Conservation (phyloP, 2,888 invertebrate genomes). For the Cybosia mesomella region DNA sequence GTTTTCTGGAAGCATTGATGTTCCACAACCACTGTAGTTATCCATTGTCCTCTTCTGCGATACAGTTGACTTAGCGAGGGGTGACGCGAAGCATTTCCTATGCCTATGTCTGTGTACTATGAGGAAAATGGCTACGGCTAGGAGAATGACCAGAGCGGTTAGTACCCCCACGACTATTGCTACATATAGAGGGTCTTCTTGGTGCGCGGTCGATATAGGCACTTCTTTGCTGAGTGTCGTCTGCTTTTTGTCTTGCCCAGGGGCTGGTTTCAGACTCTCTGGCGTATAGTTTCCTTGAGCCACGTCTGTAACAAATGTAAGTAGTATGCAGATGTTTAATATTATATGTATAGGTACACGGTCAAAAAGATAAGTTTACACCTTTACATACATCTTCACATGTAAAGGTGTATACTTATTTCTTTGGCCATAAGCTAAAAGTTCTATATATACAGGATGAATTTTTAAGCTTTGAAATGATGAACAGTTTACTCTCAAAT, state of each 20-base stretch:
- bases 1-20: slow-evolving; percentile 84
- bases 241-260: slow-evolving; percentile 81
- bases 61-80: slow-evolving; percentile 83
- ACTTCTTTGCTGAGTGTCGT: slow-evolving; percentile 83
- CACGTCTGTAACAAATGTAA: slow-evolving; percentile 76
- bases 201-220: slow-evolving; percentile 89
- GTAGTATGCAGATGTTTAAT: neutral
- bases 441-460: too few relatives aligned
- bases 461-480: too few relatives aligned
- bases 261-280: slow-evolving; percentile 88
- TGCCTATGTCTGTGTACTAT: slow-evolving; percentile 91
- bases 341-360: neutral
- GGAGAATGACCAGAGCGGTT: slow-evolving; percentile 90
- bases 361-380: too few relatives aligned
- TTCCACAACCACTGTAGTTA: slow-evolving; percentile 85
- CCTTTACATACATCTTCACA: too few relatives aligned
- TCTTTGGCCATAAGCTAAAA: too few relatives aligned
- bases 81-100: slow-evolving; percentile 91
- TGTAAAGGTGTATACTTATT: too few relatives aligned
- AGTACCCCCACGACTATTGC: slow-evolving; percentile 93
- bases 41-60: slow-evolving; percentile 84
- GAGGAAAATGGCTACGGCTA: slow-evolving; percentile 91
- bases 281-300: slow-evolving; percentile 92
- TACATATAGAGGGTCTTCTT: slow-evolving; percentile 91
- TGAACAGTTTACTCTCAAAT: too few relatives aligned